Base-by-base conservation (phyloP, 2,888 invertebrate genomes). In the Thera obeliscata region DNA sequence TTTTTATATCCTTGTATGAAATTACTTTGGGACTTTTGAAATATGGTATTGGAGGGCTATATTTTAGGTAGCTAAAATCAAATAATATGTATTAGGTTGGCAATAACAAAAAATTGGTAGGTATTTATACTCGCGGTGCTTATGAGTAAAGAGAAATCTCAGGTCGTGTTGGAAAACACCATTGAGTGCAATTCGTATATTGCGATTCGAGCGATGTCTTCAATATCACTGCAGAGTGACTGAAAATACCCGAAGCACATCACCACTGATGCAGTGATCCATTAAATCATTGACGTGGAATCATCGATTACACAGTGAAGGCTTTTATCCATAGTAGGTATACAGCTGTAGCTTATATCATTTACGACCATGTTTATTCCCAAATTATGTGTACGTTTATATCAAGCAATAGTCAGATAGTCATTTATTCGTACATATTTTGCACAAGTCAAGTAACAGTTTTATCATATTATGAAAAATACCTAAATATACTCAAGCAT, bases 241-340 rank as follows among this genome's bases (percentile, higher is more conserved):
- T 36, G 36, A 50, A 59, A 59, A 59, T 12, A 59, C 50, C 3
- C 4, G 33, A 35, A 50, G 38, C 67, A 59, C n/a, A 52, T 54
- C 22, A 54, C 55, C 55, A 46, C 38, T 46, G 43, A 54, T 58
- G 62, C 58, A 58, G 62, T 55, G 58, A 62, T 67, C 55, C 36
- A 68, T 48, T 68, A 65, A 64, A 61, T n/a, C 57, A 68, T 58
- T 61, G 61, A 50, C 54, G 41, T 55, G 69, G 62, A 65, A 69
- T 62, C 57, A 57, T 59, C 54, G 58, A 64, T 61, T 64, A 58
- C 55, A 60, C 36, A 33, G 70, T 67, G 67, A 69, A 76, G 70
- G 70, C 57, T 36, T 54, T n/a, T 41, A 41, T 33, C 9, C 9
- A 46, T 9, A 9, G 9, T 46, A 46, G 2, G 43, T 46, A 8